Evolutionary conservation across 1,140 invertebrate species (phyloP), one percentile per base, ranked within the genome.

Genomic region (Lithobius niger): DNA sequence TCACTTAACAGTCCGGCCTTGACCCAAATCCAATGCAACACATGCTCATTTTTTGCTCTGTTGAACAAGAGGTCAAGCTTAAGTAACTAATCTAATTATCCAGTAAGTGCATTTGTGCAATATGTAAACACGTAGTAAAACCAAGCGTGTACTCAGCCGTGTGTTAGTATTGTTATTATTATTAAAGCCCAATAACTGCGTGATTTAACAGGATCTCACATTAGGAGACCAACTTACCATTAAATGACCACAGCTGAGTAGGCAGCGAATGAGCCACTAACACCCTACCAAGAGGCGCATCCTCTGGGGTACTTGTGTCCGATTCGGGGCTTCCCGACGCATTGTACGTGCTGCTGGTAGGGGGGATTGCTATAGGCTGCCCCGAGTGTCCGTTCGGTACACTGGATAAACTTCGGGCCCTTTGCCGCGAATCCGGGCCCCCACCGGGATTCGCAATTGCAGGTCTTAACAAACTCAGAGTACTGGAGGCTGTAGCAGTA

Each of bases 241-340:
- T 88, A 61, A 88, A 76, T 60, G 86, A 88, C 84, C 86, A 88
- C 74, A 91, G 88, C 70, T 90, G 86, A 60, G 86, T 86, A 68
- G 86, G 87, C 71, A 90, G 76, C 60, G 86, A 90, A 70, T 88
- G 86, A 63, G 87, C 84, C 55, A 86, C 83, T 68, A 88, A 88
- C 16, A 88, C 85, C 57, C 86, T 75, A 55, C 84, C 84, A 27
- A 84, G 69, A 60, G 27, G 66, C 64, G 55, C 66, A 59, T 75
- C 74, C 56, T 75, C 75, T 2, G 76, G 76, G 2, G 75, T 77
- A 58, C 78, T 81, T 60, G 77, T 77, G 65, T 81, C 79, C 15
- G 78, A 76, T 62, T 75, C 72, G 70, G 78, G 45, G 67, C 79
- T 69, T 71, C 79, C 76, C 0, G 78, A 79, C 59, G 76, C 78